Evolutionary conservation across 2,888 invertebrate genomes (phyloP).

Genomic region (Coleophora deauratella): DNA sequence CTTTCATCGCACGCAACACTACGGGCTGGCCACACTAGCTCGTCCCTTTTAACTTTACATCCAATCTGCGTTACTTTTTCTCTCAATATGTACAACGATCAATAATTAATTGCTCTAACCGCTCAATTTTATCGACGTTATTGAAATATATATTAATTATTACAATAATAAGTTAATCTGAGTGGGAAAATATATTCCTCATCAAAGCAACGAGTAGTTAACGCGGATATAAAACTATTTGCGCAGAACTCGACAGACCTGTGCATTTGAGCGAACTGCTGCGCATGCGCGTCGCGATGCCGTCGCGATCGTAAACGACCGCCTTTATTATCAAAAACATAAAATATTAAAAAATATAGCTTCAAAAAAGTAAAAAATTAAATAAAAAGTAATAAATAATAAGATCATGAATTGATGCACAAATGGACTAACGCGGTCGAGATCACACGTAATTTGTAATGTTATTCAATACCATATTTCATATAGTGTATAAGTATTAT

Average conservation of each 20-base stretch:
- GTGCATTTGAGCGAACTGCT: conserved; percentile 2
- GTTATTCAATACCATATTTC: not conserved
- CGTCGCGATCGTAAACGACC: conserved; percentile 5
- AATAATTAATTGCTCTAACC: conserved; percentile 31
- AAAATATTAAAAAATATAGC: too few species aligned
- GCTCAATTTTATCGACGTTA: conserved; percentile 13
- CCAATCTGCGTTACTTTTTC: conserved; percentile 18
- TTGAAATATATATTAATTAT: conserved; percentile 7
- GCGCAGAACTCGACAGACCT: too few species aligned
- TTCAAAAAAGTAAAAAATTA: too few species aligned
- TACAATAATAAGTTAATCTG: conserved; percentile 17
- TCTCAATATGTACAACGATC: conserved; percentile 47
- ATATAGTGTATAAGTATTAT: not conserved
- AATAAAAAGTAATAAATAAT: too few species aligned
- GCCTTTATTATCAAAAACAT: too few species aligned
- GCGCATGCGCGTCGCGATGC: too few species aligned
- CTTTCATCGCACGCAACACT: not conserved
- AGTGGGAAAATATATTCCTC: conserved; percentile 27
- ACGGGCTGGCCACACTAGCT: conserved; percentile 9
- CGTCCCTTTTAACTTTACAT: conserved; percentile 13
- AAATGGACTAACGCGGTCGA: too few species aligned
- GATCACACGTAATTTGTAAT: too few species aligned
- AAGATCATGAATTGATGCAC: too few species aligned
- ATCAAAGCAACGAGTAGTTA: conserved; percentile 20
- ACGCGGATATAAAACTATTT: too few species aligned